Conservation (phyloP, 2,113 vertebrate genomes). For the Tragelaphus strepsiceros region DNA sequence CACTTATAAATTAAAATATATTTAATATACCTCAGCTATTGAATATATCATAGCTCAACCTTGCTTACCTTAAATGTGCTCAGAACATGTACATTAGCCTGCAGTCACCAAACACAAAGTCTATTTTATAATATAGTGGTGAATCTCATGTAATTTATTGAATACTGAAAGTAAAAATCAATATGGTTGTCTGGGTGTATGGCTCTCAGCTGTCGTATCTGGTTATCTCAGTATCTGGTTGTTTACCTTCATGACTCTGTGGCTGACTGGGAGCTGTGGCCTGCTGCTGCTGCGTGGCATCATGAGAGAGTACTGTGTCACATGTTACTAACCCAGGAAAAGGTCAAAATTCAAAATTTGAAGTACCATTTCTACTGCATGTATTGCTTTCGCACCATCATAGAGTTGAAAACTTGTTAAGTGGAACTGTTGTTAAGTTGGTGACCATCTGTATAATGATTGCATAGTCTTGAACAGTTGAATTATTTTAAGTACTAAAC, state of each 20-base stretch:
- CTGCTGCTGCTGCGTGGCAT: background rate
- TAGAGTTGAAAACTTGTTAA: background rate
- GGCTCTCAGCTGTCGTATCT: background rate
- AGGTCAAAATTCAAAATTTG: background rate
- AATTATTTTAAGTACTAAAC: background rate
- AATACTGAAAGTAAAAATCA: background rate
- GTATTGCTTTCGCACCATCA: background rate
- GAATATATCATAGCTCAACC: background rate
- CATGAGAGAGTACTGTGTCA: background rate
- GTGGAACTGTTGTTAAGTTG: background rate
- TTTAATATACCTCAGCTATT: background rate
- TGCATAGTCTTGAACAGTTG: background rate
- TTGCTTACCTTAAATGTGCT: background rate
- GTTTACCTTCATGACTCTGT: background rate
- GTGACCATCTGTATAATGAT: background rate
- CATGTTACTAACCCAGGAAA: background rate
- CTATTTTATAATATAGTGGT: background rate
- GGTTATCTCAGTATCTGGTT: background rate
- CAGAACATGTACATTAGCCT: background rate
- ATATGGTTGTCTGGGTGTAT: background rate
- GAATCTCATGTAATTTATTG: background rate
- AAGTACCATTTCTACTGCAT: background rate
- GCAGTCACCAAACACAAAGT: background rate
- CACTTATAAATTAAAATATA: background rate
- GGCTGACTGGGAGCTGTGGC: background rate